These are phyloP conservation scores for Pogoniulus pusillus DNA, from an alignment of 2,797 vertebrate genomes.

Conservation along the genomic window DNA sequence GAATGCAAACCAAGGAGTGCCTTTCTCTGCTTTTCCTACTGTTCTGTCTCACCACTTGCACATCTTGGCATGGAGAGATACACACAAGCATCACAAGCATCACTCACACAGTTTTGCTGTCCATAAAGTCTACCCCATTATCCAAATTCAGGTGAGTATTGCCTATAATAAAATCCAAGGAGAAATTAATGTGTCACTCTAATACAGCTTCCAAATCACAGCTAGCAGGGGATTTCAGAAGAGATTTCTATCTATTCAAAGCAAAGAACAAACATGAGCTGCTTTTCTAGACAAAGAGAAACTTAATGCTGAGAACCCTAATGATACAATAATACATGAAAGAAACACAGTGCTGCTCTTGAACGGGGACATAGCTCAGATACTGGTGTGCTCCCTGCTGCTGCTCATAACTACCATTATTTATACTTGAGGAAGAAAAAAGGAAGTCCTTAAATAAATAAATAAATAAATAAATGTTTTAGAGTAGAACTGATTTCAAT, in stretches of 20 bases:
- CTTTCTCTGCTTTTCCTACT: not conserved
- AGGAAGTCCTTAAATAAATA: not conserved
- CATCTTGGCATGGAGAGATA: not conserved
- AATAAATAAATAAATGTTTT: not conserved
- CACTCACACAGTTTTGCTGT: not conserved
- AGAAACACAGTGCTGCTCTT: conserved; percentile 52
- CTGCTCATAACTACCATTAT: conserved; percentile 55
- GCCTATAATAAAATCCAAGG: not conserved
- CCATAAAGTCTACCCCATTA: not conserved
- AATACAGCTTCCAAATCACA: not conserved
- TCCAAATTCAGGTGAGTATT: not conserved
- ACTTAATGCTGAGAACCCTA: not conserved
- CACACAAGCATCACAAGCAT: not conserved
- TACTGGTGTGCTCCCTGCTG: conserved; percentile 72
- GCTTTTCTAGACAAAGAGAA: conserved; percentile 44
- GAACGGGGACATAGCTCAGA: conserved; percentile 63
- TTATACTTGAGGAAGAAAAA: not conserved
- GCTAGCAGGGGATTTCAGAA: not conserved
- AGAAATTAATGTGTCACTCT: not conserved
- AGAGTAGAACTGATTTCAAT: not conserved
- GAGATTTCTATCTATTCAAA: not conserved
- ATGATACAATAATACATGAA: conserved; percentile 38
- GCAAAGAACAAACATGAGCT: conserved; percentile 26
- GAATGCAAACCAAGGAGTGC: not conserved
- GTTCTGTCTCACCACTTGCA: not conserved